Evolutionary conservation across 2,888 invertebrate species (phyloP), one percentile per base, ranked within the genome.

Genomic region (Erannis defoliaria): DNA sequence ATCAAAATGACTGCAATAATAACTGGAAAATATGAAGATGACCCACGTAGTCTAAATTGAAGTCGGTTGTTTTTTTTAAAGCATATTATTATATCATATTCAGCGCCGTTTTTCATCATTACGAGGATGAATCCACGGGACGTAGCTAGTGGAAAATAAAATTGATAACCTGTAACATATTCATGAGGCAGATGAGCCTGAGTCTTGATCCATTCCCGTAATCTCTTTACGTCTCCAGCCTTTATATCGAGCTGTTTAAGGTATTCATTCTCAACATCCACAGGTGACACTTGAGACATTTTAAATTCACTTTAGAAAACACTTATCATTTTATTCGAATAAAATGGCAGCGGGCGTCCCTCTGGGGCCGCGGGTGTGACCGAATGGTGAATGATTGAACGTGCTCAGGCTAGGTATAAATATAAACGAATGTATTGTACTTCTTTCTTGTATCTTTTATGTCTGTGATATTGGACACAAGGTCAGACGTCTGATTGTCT

Each of bases 151-250:
- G n/a, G 12, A 14, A 35, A 16, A 29, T 0, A 40, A 19, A 38
- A 51, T 26, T 16, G 5, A 46, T 53, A 56, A 93, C 94, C 94
- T 66, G 84, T 88, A 35, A 94, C 84, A 73, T 93, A 80, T 51
- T 75, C 72, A 56, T 74, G 59, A 8, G 95, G 94, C 64, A 96
- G 84, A 84, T 96, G 95, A 0, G 94, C 92, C 74, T 96, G 96
- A 46, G 93, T 93, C 18, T 88, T 82, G 29, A 93, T 83, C 96
- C 96, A 96, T 51, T 93, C 90, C 67, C 90, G 76, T 45, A 96
- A 81, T 60, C 86, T 88, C 48, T 89, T 77, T 12, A 96, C 88
- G 71, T 95, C 95, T 48, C 93, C 87, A 14, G 88, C 85, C 58
- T 93, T 94, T 48, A 96, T 84, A 63, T 94, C 89, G 2, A 91